Conservation (phyloP, 2,888 invertebrate genomes). For the Watsonalla binaria region DNA sequence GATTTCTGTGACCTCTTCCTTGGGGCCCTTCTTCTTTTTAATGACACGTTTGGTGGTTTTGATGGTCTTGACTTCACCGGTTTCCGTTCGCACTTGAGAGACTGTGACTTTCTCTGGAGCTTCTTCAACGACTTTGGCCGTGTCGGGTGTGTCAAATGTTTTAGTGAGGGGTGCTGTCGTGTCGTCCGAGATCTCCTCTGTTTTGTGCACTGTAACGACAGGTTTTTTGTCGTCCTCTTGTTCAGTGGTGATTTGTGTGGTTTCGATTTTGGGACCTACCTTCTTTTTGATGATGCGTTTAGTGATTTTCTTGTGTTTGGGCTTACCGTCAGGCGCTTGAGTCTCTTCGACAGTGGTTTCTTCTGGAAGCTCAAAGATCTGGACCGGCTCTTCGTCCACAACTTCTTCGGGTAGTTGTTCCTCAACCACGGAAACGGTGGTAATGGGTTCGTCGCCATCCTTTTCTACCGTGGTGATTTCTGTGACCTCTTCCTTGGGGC, state of each 20-base stretch:
- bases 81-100: too few relatives aligned
- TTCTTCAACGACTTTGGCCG: slow-evolving; percentile 29
- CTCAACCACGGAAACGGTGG: too few relatives aligned
- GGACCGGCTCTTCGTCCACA: too few relatives aligned
- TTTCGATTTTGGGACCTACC: slow-evolving; percentile 35
- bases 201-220: slow-evolving; percentile 12
- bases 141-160: slow-evolving; percentile 2
- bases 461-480: too few relatives aligned
- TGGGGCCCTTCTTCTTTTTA: too few relatives aligned
- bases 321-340: slow-evolving; percentile 40
- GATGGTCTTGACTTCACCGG: too few relatives aligned
- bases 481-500: too few relatives aligned
- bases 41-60: too few relatives aligned
- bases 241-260: slow-evolving; percentile 7
- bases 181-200: slow-evolving; percentile 10
- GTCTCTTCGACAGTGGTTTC: slow-evolving; percentile 32
- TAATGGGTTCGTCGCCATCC: too few relatives aligned
- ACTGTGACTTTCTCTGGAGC: slow-evolving; percentile 8
- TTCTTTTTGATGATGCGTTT: slow-evolving; percentile 45
- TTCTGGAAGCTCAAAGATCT: slow-evolving; percentile 34
- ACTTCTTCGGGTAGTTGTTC: too few relatives aligned
- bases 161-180: slow-evolving; percentile 15
- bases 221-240: slow-evolving; percentile 14
- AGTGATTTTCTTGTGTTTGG: not conserved
- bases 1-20: too few relatives aligned